Conservation (phyloP, 2,888 invertebrate species). For the Catocala nupta region DNA sequence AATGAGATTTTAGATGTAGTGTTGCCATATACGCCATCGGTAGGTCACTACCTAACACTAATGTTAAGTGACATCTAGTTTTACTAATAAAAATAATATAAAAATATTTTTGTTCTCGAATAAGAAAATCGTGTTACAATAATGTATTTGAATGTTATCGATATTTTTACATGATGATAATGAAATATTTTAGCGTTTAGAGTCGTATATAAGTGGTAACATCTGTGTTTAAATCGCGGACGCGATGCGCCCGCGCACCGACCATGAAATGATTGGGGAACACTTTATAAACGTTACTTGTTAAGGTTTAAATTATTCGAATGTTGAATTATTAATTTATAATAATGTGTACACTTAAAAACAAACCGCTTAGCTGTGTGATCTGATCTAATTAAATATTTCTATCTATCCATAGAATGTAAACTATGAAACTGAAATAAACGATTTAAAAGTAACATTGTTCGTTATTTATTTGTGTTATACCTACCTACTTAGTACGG, state of each 20-base stretch:
- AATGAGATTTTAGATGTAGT: conserved; percentile 67
- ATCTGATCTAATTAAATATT: conserved; percentile 84
- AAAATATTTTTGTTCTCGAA: conserved; percentile 83
- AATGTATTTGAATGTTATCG: conserved; percentile 81
- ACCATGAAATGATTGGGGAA: conserved; percentile 78
- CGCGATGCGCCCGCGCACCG: conserved; percentile 40
- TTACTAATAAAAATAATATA: conserved; percentile 79
- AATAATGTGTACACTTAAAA: conserved; percentile 80
- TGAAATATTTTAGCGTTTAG: conserved; percentile 65
- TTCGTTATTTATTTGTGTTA: conserved; percentile 71
- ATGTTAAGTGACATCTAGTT: conserved; percentile 78
- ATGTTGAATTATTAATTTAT: conserved; percentile 84
- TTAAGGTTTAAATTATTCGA: conserved; percentile 84
- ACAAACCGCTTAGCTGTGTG: conserved; percentile 84
- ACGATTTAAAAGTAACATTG: conserved; percentile 79
- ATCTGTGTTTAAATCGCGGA: conserved; percentile 67
- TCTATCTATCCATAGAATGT: conserved; percentile 84
- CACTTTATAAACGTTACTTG: conserved; percentile 82
- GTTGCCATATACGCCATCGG: conserved; percentile 73
- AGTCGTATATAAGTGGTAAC: conserved; percentile 67
- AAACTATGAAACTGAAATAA: conserved; percentile 85
- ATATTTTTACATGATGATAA: conserved; percentile 78
- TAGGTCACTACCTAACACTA: conserved; percentile 77
- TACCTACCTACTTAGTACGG: conserved; percentile 4
- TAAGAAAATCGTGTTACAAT: conserved; percentile 77